phyloP scores from a whole-genome alignment of 2,797 vertebrate species.

The Myotis myotis region DNA sequence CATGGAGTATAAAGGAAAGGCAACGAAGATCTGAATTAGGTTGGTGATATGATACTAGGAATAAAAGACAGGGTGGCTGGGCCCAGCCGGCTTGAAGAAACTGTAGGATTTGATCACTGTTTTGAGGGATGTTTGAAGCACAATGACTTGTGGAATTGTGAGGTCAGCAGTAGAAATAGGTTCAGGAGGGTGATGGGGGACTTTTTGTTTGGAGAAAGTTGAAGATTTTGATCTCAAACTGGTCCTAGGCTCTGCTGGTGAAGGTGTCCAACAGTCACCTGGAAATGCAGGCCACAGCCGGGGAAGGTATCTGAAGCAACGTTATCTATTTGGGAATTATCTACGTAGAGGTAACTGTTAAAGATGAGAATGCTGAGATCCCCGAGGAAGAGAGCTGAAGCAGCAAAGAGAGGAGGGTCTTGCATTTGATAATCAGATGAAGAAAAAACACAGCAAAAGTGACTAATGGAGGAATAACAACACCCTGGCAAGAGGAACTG shows the following conservation, averaged over 20 bases:
- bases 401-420: background rate
- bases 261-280: background rate
- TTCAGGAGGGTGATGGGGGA: background rate
- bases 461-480: background rate
- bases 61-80: background rate
- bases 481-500: background rate
- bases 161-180: background rate
- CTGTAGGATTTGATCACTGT: background rate
- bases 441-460: background rate
- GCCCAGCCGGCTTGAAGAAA: background rate
- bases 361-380: background rate
- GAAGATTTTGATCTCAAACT: background rate
- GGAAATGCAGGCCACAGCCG: background rate
- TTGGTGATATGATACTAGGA: too few relatives aligned
- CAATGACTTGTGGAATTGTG: background rate
- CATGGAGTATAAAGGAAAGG: background rate
- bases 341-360: accelerated
- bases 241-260: background rate
- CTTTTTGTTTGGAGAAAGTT: background rate
- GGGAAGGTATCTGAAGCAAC: background rate
- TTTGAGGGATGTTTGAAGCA: background rate
- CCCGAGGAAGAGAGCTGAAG: background rate
- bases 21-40: background rate
- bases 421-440: background rate
- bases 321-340: background rate